Percentiles rank a stretch among this genome's conserved stretches.
These are phyloP conservation scores for Caranx melampygus DNA, from an alignment of 2,113 vertebrate genomes.

Conservation along the genomic window DNA sequence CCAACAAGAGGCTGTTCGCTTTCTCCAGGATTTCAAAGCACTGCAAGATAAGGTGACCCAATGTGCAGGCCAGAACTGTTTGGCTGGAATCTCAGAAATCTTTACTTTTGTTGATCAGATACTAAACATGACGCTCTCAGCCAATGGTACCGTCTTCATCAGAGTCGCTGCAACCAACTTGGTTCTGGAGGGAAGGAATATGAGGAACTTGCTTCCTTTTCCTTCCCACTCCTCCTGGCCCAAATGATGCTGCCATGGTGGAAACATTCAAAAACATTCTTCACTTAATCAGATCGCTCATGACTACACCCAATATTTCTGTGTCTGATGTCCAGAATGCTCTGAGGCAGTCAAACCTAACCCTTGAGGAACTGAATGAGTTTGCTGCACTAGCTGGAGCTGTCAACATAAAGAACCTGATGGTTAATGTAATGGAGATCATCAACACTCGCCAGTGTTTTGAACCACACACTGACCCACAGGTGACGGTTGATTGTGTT, in stretches of 20 bases:
- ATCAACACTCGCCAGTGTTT: conserved; percentile 69
- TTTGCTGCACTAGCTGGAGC: conserved; percentile 53
- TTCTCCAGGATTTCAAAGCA: conserved; percentile 63
- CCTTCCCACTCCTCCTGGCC: conserved; percentile 74
- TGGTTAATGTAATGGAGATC: conserved; percentile 60
- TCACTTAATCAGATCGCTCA: conserved; percentile 67
- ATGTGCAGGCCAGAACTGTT: conserved; percentile 72
- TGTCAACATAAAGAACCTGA: conserved; percentile 54
- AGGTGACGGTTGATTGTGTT: conserved; percentile 63
- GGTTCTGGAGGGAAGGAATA: conserved; percentile 22
- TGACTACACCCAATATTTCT: conserved; percentile 57
- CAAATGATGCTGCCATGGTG: conserved; percentile 36
- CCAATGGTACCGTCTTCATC: conserved; percentile 36
- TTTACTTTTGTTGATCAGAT: conserved; percentile 69
- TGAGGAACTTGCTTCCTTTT: conserved; percentile 47
- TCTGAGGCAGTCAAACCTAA: conserved; percentile 74
- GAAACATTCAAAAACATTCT: conserved; percentile 61
- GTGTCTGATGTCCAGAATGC: conserved; percentile 65
- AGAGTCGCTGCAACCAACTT: conserved; percentile 21
- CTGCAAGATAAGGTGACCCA: conserved; percentile 61
- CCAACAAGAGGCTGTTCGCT: conserved; percentile 42
- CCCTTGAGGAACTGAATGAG: conserved; percentile 66
- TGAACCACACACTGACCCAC: conserved; percentile 33
- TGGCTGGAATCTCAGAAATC: conserved; percentile 64
- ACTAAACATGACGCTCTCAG: conserved; percentile 40